Base-by-base conservation (phyloP, 2,113 vertebrate species). In the Collichthys lucidus region DNA sequence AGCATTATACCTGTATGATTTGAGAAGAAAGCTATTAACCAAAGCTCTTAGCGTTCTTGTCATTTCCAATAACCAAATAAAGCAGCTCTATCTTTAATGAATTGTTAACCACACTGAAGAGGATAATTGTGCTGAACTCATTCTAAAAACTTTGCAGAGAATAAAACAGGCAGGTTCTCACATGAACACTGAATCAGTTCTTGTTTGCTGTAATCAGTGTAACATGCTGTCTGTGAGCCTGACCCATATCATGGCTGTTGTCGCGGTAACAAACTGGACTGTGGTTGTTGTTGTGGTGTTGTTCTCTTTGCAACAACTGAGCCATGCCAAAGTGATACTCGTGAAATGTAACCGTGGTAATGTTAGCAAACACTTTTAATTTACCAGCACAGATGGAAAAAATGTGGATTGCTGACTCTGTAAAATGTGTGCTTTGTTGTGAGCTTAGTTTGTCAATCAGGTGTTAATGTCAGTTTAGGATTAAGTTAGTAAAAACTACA, bases 1-100 rank as follows among this genome's bases (percentile, higher is more conserved):
- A 74, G 70, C 4, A 49, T 81, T 81, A 10, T 14, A 65, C 57
- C 35, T 64, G 57, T 60, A 77, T 76, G 68, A 77, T 63, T 66
- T 26, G 29, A 50, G 68, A 24, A 60, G 67, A 68, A 72, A 77
- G 60, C 55, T 31, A 17, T 65, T 44, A 29, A 69, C 47, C 60
- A 57, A 52, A 78, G 69, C 50, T 81, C 63, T 63, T 35, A 47
- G 49, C 2, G 19, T 47, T 44, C 22, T 42, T 65, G 31, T 66
- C 31, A n/a, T 65, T 57, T 74, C 57, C 14, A 60, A 60, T 64
- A 46, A 53, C 47, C 6, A 57, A 72, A 60, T 56, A 42, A 67
- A 81, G 24, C 61, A 46, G 44, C 49, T 24, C 26, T 1, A 1
- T 5, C 14, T 19, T 49, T 42, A 42, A 75, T 62, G n/a, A 59